These are phyloP conservation scores for Gopherus evgoodei DNA, from an alignment of 2,113 vertebrate species.

Conservation along the genomic window DNA sequence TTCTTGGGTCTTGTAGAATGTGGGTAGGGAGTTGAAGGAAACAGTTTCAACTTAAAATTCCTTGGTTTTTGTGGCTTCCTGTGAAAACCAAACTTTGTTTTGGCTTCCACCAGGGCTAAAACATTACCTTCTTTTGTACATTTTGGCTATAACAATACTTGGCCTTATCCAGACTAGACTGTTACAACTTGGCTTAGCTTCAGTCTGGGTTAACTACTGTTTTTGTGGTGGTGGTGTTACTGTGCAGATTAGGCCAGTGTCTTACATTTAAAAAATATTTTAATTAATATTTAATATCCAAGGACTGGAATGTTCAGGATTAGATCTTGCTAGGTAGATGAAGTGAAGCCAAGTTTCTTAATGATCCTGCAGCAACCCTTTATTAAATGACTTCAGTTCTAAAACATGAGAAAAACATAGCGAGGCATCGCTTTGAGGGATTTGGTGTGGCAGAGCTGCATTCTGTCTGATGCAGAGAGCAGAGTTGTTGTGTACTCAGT, in stretches of 20 bases:
- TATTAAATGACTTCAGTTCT: conserved; percentile 48
- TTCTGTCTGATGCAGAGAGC: conserved; percentile 22
- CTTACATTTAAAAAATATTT: background rate
- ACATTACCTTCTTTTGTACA: background rate
- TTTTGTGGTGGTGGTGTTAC: background rate
- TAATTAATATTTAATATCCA: conserved; percentile 49
- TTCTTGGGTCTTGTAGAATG: background rate
- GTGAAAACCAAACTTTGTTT: background rate
- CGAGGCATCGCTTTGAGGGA: conserved; percentile 9
- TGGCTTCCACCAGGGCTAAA: conserved; percentile 21
- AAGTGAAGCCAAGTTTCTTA: conserved; percentile 54
- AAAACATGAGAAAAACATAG: conserved; percentile 49
- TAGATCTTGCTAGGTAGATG: conserved; percentile 58
- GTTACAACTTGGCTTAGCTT: background rate
- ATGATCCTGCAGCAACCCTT: conserved; percentile 25
- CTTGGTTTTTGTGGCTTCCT: background rate
- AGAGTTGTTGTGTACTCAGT: background rate
- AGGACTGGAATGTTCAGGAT: conserved; percentile 44
- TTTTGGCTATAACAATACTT: background rate
- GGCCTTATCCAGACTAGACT: background rate
- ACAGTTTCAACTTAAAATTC: background rate
- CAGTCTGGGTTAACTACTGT: background rate
- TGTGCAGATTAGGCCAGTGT: background rate
- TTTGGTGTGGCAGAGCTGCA: background rate
- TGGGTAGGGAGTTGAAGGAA: background rate